These are phyloP conservation scores for Patella depressa DNA, from an alignment of 2,888 invertebrate species.

Conservation along the genomic window DNA sequence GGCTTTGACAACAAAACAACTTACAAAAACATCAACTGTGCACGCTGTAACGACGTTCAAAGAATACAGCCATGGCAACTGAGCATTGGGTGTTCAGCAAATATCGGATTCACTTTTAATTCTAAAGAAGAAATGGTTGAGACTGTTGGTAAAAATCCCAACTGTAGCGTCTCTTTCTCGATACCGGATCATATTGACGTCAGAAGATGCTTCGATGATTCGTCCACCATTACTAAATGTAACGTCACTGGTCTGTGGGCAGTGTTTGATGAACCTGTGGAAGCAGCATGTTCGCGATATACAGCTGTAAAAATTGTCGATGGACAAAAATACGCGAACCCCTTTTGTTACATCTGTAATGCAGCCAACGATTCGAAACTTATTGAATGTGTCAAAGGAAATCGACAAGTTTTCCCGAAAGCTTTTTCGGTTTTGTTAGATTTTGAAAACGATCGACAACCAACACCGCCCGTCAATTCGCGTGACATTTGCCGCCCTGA, in stretches of 20 bases:
- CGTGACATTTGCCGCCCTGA: constrained; percentile 2
- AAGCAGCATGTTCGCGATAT: constrained; percentile 34
- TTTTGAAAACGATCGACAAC: constrained; percentile 23
- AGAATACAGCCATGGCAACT: neutral
- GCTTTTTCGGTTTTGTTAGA: constrained; percentile 32
- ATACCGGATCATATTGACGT: neutral
- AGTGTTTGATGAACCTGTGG: constrained; percentile 27
- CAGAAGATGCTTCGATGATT: constrained; percentile 15
- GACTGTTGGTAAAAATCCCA: neutral
- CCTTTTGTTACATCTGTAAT: constrained; percentile 41
- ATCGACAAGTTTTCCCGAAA: neutral
- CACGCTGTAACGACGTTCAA: constrained; percentile 6
- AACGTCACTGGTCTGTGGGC: constrained; percentile 16
- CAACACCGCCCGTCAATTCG: neutral
- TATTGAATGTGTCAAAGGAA: constrained; percentile 12
- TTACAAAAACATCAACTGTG: constrained; percentile 20
- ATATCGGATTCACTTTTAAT: neutral
- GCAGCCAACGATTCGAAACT: neutral
- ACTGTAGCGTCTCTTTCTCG: constrained; percentile 5
- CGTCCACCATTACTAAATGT: constrained; percentile 19
- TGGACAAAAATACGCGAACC: constrained; percentile 28
- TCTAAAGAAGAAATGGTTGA: neutral
- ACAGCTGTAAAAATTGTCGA: constrained; percentile 25
- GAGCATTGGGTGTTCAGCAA: constrained; percentile 5
- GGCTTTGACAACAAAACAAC: constrained; percentile 8